phyloP scores from a whole-genome alignment of 2,888 invertebrate species.

The Diplazon laetatorius region DNA sequence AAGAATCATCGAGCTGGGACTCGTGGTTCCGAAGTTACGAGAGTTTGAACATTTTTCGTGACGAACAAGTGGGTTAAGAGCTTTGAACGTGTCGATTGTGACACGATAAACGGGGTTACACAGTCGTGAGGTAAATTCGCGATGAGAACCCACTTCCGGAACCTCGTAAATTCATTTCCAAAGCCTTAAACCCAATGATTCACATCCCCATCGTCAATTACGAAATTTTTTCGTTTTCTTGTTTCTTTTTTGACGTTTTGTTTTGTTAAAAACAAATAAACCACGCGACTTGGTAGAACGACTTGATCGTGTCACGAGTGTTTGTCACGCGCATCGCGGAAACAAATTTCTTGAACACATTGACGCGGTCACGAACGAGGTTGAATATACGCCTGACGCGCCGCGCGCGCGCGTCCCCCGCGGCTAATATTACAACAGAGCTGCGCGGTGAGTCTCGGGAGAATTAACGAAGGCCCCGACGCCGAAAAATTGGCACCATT shows the following conservation, averaged over 20 bases:
- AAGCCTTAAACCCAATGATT: not conserved
- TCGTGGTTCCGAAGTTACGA: not conserved
- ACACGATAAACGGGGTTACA: not conserved
- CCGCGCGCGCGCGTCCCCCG: slow-evolving; percentile 28
- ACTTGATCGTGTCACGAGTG: slow-evolving; percentile 50
- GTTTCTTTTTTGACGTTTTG: not conserved
- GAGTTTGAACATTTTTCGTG: not conserved
- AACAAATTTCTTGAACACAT: slow-evolving; percentile 31
- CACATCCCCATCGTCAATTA: not conserved
- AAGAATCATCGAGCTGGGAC: not conserved
- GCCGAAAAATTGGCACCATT: slow-evolving; percentile 33
- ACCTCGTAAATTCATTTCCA: not conserved
- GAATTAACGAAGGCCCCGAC: slow-evolving; percentile 36
- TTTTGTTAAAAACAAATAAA: slow-evolving; percentile 46
- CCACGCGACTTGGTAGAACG: slow-evolving; percentile 45
- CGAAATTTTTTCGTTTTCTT: not conserved
- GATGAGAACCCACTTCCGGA: not conserved
- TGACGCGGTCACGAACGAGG: too few species aligned
- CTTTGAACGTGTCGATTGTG: not conserved
- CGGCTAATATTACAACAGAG: slow-evolving; percentile 58
- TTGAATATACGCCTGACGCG: too few species aligned
- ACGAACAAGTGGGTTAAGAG: not conserved
- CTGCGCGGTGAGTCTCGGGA: slow-evolving; percentile 13
- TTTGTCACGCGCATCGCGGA: slow-evolving; percentile 14
- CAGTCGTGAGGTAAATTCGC: too few species aligned